A percentile compares a stretch with the other conserved stretches of the same genome.
phyloP scores from a whole-genome alignment of 1,140 invertebrate genomes.

The Brachionus plicatilis region DNA sequence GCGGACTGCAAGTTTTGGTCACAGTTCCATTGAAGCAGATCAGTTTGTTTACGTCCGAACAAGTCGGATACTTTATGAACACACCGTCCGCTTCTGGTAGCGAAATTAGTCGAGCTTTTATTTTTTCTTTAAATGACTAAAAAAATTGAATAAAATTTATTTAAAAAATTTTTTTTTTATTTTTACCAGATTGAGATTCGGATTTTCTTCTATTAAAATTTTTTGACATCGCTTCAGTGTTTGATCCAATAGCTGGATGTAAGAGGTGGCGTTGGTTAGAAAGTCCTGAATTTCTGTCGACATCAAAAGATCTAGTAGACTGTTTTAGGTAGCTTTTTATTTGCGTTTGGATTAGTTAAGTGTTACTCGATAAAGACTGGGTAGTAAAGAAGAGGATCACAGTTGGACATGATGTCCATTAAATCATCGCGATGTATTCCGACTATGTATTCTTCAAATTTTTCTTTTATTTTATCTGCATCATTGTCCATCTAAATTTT shows the following conservation, averaged over 20 bases:
- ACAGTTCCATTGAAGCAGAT: conserved; percentile 31
- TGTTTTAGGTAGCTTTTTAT: not conserved
- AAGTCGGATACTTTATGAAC: conserved; percentile 12
- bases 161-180: not conserved
- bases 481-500: not conserved
- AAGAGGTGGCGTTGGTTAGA: not conserved
- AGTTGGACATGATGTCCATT: not conserved
- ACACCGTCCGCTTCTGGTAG: conserved; percentile 3
- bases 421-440: not conserved
- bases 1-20: not conserved
- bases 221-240: not conserved
- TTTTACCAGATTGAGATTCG: not conserved
- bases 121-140: conserved; percentile 1
- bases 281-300: conserved; percentile 20
- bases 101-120: not conserved
- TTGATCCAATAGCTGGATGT: conserved; percentile 2
- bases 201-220: not conserved
- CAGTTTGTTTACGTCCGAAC: conserved; percentile 19
- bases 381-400: not conserved
- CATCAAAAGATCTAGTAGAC: not conserved
- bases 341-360: not conserved
- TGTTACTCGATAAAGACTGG: not conserved
- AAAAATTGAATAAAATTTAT: not conserved
- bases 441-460: not conserved
- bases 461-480: not conserved